Evolutionary conservation across 2,113 vertebrate genomes (phyloP), one percentile per base, ranked within the genome.

Genomic region (Pluvialis apricaria): DNA sequence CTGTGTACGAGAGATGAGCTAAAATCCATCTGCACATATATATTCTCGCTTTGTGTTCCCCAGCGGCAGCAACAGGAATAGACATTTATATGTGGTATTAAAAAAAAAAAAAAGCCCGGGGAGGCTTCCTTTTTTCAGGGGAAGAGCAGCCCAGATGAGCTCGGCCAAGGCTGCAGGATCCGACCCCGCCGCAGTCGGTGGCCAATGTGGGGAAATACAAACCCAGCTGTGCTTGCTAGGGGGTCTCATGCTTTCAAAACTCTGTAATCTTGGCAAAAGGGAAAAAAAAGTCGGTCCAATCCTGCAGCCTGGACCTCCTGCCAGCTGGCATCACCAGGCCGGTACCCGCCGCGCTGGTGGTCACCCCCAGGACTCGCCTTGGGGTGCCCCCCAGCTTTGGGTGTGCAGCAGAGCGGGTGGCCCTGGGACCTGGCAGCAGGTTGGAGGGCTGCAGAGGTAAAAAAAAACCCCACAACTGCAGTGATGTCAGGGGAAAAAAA

Each of bases 151-250:
- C 31, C 32, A 55, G 60, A 86, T 16, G 64, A 68, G 70, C 64
- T n/a, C 0, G 15, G 72, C 42, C 60, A 52, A 32, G 60, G 73
- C 60, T 47, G 58, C 3, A 6, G 83, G 69, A 54, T 68, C 75
- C 0, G 0, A 57, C 36, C 58, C 15, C 0, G 0, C 10, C 2
- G 10, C 38, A 61, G 58, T 44, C 2, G 0, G n/a, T 0, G 11
- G 77, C 45, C 38, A 45, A 2, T 0, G 15, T 45, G 71, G 16
- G 32, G 72, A 45, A 60, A 78, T 18, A 70, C 31, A 85, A 88
- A 65, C 68, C 40, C 87, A 78, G 86, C 52, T 76, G 90, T 49
- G 62, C 52, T 81, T 57, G 51, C 55, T 44, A 51, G 75, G 54
- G 65, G 20, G 13, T 11, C 64, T 49, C 0, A 5, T 34, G 70